Conservation (phyloP, 2,888 invertebrate species). For the Pristionchus maxplancki region DNA sequence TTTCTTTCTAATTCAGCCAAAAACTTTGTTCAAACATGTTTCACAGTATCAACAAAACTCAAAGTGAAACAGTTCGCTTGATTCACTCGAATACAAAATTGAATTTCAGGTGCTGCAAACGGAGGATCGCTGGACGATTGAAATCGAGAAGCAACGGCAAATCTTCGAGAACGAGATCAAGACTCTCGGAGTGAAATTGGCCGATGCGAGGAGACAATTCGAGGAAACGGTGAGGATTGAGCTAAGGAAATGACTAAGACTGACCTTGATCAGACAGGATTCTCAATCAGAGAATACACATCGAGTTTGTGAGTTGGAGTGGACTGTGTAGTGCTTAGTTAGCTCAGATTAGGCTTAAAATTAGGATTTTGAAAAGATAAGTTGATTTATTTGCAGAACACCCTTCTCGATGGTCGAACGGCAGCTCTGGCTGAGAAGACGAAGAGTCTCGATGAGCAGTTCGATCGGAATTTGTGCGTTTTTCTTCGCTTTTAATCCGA, state of each 20-base stretch:
- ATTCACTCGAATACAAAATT: not conserved
- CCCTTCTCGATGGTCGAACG: slow-evolving; percentile 48
- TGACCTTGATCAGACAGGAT: not conserved
- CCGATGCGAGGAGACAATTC: slow-evolving; percentile 62
- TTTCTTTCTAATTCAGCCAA: too few species aligned
- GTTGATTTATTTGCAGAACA: slow-evolving; percentile 11
- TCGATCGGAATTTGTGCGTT: slow-evolving; percentile 56
- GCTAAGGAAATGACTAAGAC: too few species aligned
- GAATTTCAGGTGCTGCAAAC: slow-evolving; percentile 70
- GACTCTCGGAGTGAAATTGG: slow-evolving; percentile 61
- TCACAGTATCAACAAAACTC: not conserved
- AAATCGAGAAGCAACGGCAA: slow-evolving; percentile 76
- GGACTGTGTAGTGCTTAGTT: not conserved
- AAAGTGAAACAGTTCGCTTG: not conserved
- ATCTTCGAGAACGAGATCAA: slow-evolving; percentile 70
- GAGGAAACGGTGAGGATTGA: slow-evolving; percentile 63
- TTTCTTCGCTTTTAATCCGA: not conserved
- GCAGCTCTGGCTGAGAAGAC: slow-evolving; percentile 70
- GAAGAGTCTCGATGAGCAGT: slow-evolving; percentile 66
- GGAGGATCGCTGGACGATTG: slow-evolving; percentile 77
- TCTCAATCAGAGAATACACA: not conserved
- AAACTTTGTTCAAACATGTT: not conserved
- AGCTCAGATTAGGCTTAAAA: not conserved
- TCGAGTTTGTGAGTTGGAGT: not conserved
- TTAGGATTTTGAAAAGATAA: not conserved